phyloP scores from a whole-genome alignment of 1,140 invertebrate genomes.

The Parapsyche elsis region DNA sequence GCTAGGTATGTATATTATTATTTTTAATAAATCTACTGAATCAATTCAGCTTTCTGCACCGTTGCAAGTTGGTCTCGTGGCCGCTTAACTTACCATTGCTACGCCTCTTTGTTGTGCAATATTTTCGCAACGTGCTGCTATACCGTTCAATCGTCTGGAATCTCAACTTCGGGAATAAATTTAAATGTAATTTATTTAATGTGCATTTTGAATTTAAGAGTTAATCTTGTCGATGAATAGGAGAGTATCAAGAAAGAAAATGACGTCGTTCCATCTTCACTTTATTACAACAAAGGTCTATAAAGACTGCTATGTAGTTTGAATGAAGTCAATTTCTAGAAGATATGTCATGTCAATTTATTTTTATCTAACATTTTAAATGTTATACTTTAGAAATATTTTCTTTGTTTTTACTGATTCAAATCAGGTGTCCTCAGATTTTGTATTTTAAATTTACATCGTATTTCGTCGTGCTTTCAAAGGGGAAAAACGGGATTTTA shows the following conservation, averaged over 20 bases:
- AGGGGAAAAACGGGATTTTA: no score
- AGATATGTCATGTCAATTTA: not conserved
- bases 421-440: no score
- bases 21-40: no score
- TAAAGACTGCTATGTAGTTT: conserved; percentile 58
- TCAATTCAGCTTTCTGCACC: conserved; percentile 70
- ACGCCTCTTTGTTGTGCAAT: conserved; percentile 86
- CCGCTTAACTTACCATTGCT: conserved; percentile 82
- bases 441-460: no score
- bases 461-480: no score
- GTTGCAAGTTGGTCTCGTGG: conserved; percentile 76
- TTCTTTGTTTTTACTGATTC: no score
- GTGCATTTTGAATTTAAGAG: not conserved
- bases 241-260: conserved; percentile 64
- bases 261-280: conserved; percentile 61
- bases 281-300: conserved; percentile 74
- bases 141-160: conserved; percentile 71
- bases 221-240: conserved; percentile 47
- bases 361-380: not conserved
- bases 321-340: not conserved
- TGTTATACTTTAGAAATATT: not conserved
- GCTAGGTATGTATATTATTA: no score
- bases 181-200: not conserved
- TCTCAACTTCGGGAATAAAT: conserved; percentile 64
- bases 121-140: conserved; percentile 79